These are phyloP conservation scores for Centropus bengalensis DNA, from an alignment of 2,113 vertebrate species.

Conservation along the genomic window DNA sequence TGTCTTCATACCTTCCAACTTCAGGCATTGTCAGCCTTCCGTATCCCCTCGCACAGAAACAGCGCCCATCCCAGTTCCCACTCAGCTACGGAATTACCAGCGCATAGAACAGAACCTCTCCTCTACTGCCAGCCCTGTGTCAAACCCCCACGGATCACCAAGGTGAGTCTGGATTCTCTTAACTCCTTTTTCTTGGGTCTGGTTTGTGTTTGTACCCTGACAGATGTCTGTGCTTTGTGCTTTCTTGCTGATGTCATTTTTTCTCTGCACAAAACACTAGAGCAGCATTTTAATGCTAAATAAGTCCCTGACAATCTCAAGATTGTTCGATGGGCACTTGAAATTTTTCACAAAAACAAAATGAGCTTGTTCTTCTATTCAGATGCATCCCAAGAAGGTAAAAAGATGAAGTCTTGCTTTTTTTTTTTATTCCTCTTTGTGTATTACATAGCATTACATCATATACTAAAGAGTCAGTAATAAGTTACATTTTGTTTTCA, in stretches of 20 bases:
- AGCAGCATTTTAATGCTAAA: background rate
- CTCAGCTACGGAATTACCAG: conserved; percentile 95
- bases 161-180: conserved; percentile 78
- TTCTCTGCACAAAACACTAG: background rate
- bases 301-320: background rate
- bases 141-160: conserved; percentile 87
- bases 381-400: background rate
- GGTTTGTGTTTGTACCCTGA: background rate
- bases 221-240: background rate
- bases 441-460: background rate
- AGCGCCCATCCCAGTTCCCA: conserved; percentile 93
- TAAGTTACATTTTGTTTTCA: conserved; percentile 32
- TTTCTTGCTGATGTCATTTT: background rate
- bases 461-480: conserved; percentile 19
- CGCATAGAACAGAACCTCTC: conserved; percentile 96
- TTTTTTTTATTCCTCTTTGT: background rate
- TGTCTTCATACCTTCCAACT: conserved; percentile 20
- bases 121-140: conserved; percentile 81
- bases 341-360: background rate
- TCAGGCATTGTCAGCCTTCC: conserved; percentile 85
- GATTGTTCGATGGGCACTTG: conserved; percentile 1
- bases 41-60: conserved; percentile 90
- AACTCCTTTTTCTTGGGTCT: background rate
- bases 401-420: conserved; percentile 6
- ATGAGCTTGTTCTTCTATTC: background rate